phyloP scores from a whole-genome alignment of 2,888 invertebrate species.

The Blastobasis lacticolella region DNA sequence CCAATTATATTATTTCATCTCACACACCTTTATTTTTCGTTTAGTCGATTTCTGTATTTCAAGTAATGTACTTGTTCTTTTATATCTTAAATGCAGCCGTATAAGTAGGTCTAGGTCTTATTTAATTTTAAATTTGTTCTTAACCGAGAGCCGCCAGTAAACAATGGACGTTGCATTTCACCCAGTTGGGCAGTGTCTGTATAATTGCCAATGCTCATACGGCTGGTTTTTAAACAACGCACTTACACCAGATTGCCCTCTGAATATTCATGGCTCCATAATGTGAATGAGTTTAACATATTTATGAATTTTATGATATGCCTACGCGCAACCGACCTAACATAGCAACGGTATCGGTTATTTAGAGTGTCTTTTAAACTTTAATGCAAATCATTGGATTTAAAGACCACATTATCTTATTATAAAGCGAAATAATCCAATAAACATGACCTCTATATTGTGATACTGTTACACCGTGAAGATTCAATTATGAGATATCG shows the following conservation, averaged over 20 bases:
- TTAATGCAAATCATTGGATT: too few relatives aligned
- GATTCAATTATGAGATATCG: conserved; percentile 63
- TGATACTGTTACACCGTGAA: conserved; percentile 40
- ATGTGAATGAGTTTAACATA: conserved; percentile 29
- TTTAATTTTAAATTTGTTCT: conserved; percentile 4
- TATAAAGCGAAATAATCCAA: not conserved
- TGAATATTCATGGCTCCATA: conserved; percentile 41
- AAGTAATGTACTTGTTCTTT: too few relatives aligned
- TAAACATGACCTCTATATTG: conserved; percentile 11
- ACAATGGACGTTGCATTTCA: conserved; percentile 37
- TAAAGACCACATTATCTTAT: too few relatives aligned
- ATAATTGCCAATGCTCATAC: conserved; percentile 33
- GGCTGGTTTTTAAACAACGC: conserved; percentile 19
- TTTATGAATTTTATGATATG: conserved; percentile 21
- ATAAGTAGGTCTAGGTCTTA: not conserved
- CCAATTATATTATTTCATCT: too few relatives aligned
- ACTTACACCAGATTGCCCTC: conserved; percentile 28
- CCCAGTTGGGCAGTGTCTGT: conserved; percentile 47
- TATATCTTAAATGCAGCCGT: too few relatives aligned
- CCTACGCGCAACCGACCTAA: not conserved
- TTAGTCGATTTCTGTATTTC: too few relatives aligned
- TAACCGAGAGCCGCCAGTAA: conserved; percentile 5
- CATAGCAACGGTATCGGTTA: conserved; percentile 16
- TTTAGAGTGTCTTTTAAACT: too few relatives aligned
- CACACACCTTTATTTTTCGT: too few relatives aligned